Percentiles rank a stretch among this genome's conserved stretches.
phyloP scores from a whole-genome alignment of 2,888 invertebrate species.

The Spilosoma lubricipeda region DNA sequence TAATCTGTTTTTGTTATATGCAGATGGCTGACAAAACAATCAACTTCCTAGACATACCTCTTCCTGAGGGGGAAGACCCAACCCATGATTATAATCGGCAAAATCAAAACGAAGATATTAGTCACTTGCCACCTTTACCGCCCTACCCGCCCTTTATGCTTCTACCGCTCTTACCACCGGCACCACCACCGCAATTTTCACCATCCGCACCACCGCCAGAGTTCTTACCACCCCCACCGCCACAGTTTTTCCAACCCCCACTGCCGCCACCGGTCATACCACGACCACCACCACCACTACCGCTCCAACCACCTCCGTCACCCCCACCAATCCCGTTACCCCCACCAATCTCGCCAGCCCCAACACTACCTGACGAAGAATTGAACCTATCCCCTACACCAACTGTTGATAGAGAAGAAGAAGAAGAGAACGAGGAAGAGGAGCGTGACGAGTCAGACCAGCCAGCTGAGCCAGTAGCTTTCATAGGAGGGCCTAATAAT shows the following conservation, averaged over 20 bases:
- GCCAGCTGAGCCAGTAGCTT: not conserved
- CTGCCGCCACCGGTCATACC: too few species aligned
- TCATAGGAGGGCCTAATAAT: not conserved
- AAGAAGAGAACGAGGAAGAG: not conserved
- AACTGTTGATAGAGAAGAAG: not conserved
- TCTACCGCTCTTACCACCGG: too few species aligned
- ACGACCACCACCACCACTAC: too few species aligned
- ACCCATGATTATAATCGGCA: not conserved
- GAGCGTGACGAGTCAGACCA: not conserved
- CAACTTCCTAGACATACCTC: not conserved
- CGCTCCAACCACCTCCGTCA: too few species aligned
- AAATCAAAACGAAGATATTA: not conserved
- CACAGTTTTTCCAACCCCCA: too few species aligned
- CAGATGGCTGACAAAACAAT: not conserved
- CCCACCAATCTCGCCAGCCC: too few species aligned
- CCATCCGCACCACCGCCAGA: too few species aligned
- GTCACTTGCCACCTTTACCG: not conserved
- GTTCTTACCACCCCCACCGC: too few species aligned
- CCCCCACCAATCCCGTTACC: too few species aligned
- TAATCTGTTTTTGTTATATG: not conserved
- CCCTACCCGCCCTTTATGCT: too few species aligned
- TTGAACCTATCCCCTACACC: not conserved
- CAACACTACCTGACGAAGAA: not conserved
- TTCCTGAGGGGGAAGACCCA: not conserved
- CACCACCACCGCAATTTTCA: too few species aligned